phyloP scores from a whole-genome alignment of 2,888 invertebrate genomes.

The Athripsodes cinereus region DNA sequence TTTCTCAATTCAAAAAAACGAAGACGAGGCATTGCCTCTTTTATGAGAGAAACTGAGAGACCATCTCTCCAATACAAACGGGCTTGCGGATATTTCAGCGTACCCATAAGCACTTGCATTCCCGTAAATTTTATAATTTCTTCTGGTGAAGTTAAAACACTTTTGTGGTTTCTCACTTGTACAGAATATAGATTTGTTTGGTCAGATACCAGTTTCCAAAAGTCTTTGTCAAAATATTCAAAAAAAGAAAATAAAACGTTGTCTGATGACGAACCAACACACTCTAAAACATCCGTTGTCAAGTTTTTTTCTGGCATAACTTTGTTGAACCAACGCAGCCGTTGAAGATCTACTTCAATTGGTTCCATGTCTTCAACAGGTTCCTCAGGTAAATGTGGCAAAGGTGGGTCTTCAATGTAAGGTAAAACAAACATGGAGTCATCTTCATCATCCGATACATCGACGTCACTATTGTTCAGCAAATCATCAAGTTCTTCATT shows the following conservation, averaged over 20 bases:
- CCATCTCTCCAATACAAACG: not conserved
- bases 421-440: not conserved
- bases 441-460: not conserved
- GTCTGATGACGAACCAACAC: not conserved
- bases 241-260: not conserved
- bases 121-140: not conserved
- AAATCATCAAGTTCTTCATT: not conserved
- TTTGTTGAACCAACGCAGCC: no score
- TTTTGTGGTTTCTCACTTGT: not conserved
- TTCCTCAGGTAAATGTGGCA: no score
- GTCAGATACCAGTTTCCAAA: not conserved
- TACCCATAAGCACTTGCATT: not conserved
- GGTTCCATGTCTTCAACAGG: no score
- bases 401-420: no score
- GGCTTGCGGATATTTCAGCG: not conserved
- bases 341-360: no score
- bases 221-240: not conserved
- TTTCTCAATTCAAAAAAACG: not conserved
- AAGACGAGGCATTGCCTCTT: not conserved
- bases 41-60: not conserved
- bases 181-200: not conserved
- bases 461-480: not conserved
- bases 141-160: not conserved
- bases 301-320: no score
- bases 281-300: no score